Evolutionary conservation across 1,140 invertebrate genomes (phyloP).

Genomic region (Triops cancriformis): DNA sequence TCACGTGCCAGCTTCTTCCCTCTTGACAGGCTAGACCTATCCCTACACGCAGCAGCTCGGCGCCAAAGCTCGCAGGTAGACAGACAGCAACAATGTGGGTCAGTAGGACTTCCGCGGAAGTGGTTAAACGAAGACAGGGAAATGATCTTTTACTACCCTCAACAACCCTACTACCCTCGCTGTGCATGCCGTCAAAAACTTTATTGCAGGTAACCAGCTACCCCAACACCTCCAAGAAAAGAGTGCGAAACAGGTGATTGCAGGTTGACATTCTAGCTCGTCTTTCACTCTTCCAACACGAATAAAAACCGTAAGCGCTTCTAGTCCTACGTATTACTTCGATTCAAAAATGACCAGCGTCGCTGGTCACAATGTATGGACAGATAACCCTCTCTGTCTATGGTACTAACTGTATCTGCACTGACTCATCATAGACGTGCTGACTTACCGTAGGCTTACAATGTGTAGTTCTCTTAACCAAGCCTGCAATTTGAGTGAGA

Average conservation of each 20-base stretch:
- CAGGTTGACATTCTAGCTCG: neutral
- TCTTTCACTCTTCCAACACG: neutral
- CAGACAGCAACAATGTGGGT: neutral
- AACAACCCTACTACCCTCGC: neutral
- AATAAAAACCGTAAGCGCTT: neutral
- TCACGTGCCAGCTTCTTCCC: neutral
- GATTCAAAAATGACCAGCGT: too few species aligned
- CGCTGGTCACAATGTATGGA: too few species aligned
- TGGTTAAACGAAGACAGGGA: neutral
- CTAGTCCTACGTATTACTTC: too few species aligned
- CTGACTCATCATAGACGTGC: too few species aligned
- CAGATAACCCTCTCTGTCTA: too few species aligned
- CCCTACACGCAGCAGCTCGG: neutral
- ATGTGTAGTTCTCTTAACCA: too few species aligned
- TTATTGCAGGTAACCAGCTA: too few species aligned
- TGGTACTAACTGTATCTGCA: too few species aligned
- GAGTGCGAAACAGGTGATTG: neutral
- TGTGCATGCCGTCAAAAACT: too few species aligned
- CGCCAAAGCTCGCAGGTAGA: neutral
- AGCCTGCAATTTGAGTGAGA: too few species aligned
- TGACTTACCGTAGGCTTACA: too few species aligned
- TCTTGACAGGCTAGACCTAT: neutral
- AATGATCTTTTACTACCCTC: neutral
- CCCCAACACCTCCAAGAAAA: too few species aligned
- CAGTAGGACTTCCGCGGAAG: conserved; percentile 12